Evolutionary conservation across 2,888 invertebrate species (phyloP).

Genomic region (Invenusta paracnida): DNA sequence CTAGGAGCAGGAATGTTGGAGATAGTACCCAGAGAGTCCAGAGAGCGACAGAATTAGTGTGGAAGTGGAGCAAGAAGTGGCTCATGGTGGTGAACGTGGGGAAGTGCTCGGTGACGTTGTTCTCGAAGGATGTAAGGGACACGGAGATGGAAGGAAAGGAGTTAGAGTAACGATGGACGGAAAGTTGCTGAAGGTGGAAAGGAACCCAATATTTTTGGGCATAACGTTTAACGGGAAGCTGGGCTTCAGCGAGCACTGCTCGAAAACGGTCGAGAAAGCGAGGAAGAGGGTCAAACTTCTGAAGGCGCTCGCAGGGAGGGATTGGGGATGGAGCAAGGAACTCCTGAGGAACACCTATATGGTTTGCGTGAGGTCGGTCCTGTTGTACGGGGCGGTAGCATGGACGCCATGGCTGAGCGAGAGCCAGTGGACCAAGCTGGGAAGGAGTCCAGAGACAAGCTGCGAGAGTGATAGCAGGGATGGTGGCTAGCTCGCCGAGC

Average conservation of each 20-base stretch:
- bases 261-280: neutral
- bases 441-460: neutral
- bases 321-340: neutral
- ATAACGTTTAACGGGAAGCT: neutral
- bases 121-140: neutral
- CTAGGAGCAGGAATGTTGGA: neutral
- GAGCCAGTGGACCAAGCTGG: neutral
- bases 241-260: neutral
- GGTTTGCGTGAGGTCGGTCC: neutral
- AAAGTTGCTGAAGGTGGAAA: neutral
- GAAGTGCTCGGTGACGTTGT: neutral
- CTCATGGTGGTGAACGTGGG: neutral
- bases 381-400: neutral
- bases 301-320: neutral
- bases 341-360: neutral
- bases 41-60: neutral
- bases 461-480: constrained; percentile 10
- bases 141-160: neutral
- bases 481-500: neutral
- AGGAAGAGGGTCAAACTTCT: neutral
- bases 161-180: neutral
- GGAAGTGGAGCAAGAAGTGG: neutral
- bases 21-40: neutral
- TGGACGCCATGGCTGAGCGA: neutral
- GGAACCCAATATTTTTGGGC: neutral